Base-by-base conservation (phyloP, 2,113 vertebrate genomes). In the Lagopus leucura region DNA sequence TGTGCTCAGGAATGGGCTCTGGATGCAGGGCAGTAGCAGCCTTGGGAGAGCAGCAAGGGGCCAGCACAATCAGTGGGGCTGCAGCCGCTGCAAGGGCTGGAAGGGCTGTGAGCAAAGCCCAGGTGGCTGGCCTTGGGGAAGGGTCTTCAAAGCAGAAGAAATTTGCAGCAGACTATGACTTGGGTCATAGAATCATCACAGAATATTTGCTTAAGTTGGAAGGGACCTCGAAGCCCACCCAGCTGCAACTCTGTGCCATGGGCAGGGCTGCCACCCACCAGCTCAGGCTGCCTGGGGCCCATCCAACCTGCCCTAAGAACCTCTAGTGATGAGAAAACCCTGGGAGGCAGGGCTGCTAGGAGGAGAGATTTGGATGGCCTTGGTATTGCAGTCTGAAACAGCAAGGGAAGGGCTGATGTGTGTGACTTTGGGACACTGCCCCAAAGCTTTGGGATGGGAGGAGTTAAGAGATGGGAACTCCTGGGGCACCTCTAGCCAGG, bases 391-490 rank as follows among this genome's bases (percentile, higher is more conserved):
- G n/a, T 10, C 18, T 73, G 58, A 80, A 88, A 70, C 34, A 60
- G 57, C 45, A 80, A 77, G 64, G 48, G 32, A 58, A 45, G 34
- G 24, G 48, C 24, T 69, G 28, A 38, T 32, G 28, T 36, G 34
- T 22, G 38, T 58, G 22, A 6, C 1, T 57, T 66, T 70, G 50
- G 40, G 27, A 58, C 0, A 3, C 1, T 4, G 10, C 38, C 13
- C 10, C 55, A 86, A 88, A 89, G 5, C 12, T 91, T 61, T 43
- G 19, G 69, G 30, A 38, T 15, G 7, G 60, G 30, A 86, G 40
- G 43, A 52, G 18, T n/a, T 75, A 67, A 38, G 10, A 73, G 25
- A 50, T 55, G 32, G 40, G 45, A 83, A 8, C n/a, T 86, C 45
- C 55, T 2, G 4, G 57, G 60, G 40, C 43, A 36, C 11, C 50